Percentiles rank a stretch among this genome's conserved stretches.
Conservation (phyloP, 2,888 invertebrate genomes). For the Lamproptera curius region DNA sequence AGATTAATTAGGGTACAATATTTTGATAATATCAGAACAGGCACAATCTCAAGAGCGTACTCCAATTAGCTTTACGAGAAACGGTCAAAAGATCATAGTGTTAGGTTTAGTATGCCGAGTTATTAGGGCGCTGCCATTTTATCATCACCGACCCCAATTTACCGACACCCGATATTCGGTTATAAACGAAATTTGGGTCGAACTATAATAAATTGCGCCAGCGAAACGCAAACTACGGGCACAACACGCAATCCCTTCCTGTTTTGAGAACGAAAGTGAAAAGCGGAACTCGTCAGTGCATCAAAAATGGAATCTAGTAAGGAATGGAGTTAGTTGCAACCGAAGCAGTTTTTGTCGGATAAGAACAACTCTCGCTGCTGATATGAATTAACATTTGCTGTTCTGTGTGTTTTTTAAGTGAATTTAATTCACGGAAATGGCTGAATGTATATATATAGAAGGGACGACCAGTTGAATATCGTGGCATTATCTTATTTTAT, state of each 20-base stretch:
- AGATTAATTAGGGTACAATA: slow-evolving; percentile 4
- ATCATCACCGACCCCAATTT: slow-evolving; percentile 21
- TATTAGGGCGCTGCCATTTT: slow-evolving; percentile 20
- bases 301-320: slow-evolving; percentile 14
- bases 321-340: slow-evolving; percentile 7
- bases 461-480: no score
- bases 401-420: no score
- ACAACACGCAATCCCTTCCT: no score
- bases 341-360: slow-evolving; percentile 5
- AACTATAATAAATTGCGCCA: slow-evolving; percentile 8
- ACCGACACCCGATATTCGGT: slow-evolving; percentile 8
- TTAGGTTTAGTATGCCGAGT: slow-evolving; percentile 10
- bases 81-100: slow-evolving; percentile 14
- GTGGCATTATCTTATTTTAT: no score
- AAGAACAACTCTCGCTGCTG: slow-evolving; percentile 17
- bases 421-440: no score
- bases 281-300: neutral
- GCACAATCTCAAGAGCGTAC: slow-evolving; percentile 8
- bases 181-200: slow-evolving; percentile 10
- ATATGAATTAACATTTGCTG: slow-evolving; percentile 7
- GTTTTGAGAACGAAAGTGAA: slow-evolving; percentile 5
- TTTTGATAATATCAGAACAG: neutral
- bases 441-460: no score
- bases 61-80: slow-evolving; percentile 13
- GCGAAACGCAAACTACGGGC: slow-evolving; percentile 1